Evolutionary conservation across 1,140 invertebrate species (phyloP).

Genomic region (Drosophila asahinai): DNA sequence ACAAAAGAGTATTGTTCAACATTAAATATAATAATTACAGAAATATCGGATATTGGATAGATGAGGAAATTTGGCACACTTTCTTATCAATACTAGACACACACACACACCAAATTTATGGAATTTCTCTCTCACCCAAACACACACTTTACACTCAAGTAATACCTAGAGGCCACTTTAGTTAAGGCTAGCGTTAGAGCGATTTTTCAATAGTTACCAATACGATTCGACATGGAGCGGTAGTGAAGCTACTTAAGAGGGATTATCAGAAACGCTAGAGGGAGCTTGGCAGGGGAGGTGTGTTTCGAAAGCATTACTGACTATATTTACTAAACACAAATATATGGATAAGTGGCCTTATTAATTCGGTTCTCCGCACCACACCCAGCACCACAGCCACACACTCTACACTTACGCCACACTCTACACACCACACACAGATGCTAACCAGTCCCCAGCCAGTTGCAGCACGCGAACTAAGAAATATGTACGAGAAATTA

Average conservation of each 20-base stretch:
- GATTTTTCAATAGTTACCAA: slow-evolving; percentile 29
- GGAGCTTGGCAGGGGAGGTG: slow-evolving; percentile 28
- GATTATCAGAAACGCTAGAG: slow-evolving; percentile 42
- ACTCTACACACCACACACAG: slow-evolving; percentile 33
- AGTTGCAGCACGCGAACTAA: slow-evolving; percentile 35
- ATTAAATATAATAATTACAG: slow-evolving; percentile 49
- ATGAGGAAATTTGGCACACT: slow-evolving; percentile 23
- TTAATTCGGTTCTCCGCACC: slow-evolving; percentile 77
- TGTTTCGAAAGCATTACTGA: slow-evolving; percentile 39
- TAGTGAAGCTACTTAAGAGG: slow-evolving; percentile 9
- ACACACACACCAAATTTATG: slow-evolving; percentile 31
- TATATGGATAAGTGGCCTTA: slow-evolving; percentile 78
- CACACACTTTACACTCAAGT: slow-evolving; percentile 17
- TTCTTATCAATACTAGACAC: slow-evolving; percentile 11
- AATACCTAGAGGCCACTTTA: slow-evolving; percentile 66
- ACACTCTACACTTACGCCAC: neutral
- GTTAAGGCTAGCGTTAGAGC: slow-evolving; percentile 57
- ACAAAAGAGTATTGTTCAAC: slow-evolving; percentile 47
- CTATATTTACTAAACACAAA: slow-evolving; percentile 35
- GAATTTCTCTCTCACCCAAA: slow-evolving; percentile 17
- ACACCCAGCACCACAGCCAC: slow-evolving; percentile 43
- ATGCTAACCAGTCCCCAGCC: slow-evolving; percentile 27
- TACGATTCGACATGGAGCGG: slow-evolving; percentile 15
- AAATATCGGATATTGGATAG: slow-evolving; percentile 32
- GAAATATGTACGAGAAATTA: slow-evolving; percentile 25